Conservation (phyloP, 2,113 vertebrate species). For the Colaptes auratus region DNA sequence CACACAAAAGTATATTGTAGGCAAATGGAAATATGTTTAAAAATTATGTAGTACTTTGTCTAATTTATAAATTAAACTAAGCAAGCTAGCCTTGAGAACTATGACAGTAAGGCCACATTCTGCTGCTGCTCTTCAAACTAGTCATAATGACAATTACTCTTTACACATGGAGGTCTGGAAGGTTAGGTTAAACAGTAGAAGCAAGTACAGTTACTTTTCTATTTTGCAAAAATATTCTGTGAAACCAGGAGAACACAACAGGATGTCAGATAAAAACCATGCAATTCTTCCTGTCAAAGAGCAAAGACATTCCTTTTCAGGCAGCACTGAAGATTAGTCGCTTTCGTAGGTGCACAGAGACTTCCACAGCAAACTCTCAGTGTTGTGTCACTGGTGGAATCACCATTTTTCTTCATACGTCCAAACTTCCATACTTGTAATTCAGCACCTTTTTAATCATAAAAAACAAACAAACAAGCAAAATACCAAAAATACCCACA, state of each 20-base stretch:
- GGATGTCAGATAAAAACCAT: neutral
- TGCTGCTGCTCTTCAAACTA: neutral
- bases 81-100: neutral
- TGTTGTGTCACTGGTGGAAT: neutral
- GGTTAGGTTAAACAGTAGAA: neutral
- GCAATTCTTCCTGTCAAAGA: neutral
- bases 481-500: too few relatives aligned
- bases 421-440: neutral
- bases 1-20: neutral
- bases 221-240: neutral
- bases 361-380: neutral
- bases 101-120: neutral
- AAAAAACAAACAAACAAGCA: neutral
- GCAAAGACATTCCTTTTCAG: neutral
- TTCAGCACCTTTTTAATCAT: neutral
- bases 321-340: neutral
- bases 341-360: neutral
- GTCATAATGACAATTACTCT: neutral
- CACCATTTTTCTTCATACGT: neutral
- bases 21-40: neutral
- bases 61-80: too few relatives aligned
- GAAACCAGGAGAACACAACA: neutral
- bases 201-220: neutral
- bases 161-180: neutral
- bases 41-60: too few relatives aligned